Conservation (phyloP, 2,797 vertebrate species). For the Acomys russatus region DNA sequence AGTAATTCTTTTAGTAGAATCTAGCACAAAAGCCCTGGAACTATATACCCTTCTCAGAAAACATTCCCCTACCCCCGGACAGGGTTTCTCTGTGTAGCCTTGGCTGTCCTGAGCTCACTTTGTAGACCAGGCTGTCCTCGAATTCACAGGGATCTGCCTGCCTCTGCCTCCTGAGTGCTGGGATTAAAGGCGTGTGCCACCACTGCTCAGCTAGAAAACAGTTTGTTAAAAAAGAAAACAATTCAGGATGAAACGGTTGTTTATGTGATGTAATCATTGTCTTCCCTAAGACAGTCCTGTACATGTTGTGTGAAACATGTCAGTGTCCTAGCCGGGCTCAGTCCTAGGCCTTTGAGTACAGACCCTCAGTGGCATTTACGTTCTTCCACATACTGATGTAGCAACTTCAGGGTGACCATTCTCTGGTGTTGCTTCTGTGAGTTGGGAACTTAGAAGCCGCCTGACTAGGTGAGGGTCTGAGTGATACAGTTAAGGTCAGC, state of each 20-base stretch:
- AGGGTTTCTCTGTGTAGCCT: no score
- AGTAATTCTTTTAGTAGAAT: background rate
- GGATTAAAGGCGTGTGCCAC: no score
- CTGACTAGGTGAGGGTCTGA: background rate
- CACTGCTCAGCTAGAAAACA: no score
- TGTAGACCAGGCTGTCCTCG: no score
- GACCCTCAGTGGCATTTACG: constrained; percentile 23
- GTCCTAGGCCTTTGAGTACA: background rate
- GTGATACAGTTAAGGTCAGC: background rate
- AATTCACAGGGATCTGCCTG: no score
- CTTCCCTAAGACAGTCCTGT: background rate
- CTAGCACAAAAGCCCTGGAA: constrained; percentile 4
- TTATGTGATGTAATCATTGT: background rate
- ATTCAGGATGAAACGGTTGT: background rate
- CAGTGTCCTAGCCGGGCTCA: background rate
- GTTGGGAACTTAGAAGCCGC: constrained; percentile 11
- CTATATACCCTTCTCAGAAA: constrained; percentile 24
- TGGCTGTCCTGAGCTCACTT: no score
- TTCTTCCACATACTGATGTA: background rate
- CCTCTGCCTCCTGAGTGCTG: no score
- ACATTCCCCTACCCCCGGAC: background rate
- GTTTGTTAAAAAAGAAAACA: background rate
- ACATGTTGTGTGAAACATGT: constrained; percentile 5
- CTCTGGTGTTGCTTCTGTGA: background rate
- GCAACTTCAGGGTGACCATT: background rate